Evolutionary conservation across 2,113 vertebrate genomes (phyloP).

Genomic region (Candoia aspera): DNA sequence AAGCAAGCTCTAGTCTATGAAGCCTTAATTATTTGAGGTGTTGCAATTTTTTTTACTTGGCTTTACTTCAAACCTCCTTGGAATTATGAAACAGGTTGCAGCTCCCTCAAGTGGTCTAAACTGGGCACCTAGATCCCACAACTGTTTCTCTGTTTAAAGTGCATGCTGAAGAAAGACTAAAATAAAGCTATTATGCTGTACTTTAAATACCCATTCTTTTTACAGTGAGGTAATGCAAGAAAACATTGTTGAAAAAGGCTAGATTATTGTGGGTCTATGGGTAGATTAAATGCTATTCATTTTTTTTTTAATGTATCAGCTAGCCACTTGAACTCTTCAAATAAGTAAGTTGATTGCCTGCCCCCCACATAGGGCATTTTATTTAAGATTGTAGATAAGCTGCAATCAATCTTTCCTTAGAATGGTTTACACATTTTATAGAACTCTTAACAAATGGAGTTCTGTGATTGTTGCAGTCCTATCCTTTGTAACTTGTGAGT

Average conservation of each 20-base stretch:
- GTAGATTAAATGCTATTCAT: neutral
- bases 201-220: neutral
- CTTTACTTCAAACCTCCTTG: neutral
- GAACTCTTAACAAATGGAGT: neutral
- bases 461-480: neutral
- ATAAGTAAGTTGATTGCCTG: neutral
- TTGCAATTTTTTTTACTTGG: neutral
- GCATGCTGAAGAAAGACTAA: neutral
- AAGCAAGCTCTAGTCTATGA: neutral
- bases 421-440: neutral
- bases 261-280: neutral
- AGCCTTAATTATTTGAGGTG: neutral
- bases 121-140: neutral
- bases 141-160: neutral
- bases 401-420: neutral
- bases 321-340: neutral
- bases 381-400: neutral
- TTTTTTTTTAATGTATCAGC: neutral
- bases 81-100: neutral
- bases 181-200: neutral
- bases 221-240: neutral
- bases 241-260: neutral
- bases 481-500: neutral
- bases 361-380: neutral
- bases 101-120: slow-evolving; percentile 10